Conservation (phyloP, 2,113 vertebrate genomes). For the Picathartes gymnocephalus region DNA sequence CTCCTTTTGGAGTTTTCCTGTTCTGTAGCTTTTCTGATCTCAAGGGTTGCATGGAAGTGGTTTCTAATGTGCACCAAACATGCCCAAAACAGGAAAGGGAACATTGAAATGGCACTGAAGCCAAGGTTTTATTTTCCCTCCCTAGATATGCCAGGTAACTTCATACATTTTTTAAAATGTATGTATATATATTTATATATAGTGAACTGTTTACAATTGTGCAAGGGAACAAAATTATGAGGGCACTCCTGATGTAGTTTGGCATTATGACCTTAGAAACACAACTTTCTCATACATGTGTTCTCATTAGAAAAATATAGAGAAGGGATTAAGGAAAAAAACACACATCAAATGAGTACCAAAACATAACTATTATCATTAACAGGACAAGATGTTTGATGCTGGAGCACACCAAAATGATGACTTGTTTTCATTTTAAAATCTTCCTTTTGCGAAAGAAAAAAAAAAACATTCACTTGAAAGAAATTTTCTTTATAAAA, state of each 20-base stretch:
- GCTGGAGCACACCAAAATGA: neutral
- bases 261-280: neutral
- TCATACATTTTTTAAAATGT: neutral
- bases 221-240: neutral
- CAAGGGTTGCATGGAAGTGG: neutral
- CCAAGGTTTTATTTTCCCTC: neutral
- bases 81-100: neutral
- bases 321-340: neutral
- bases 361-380: neutral
- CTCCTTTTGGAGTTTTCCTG: neutral
- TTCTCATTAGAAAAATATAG: neutral
- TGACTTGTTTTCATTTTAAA: neutral
- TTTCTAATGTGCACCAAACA: neutral
- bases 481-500: neutral
- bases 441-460: neutral
- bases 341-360: neutral
- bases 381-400: neutral
- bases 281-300: neutral
- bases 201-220: neutral
- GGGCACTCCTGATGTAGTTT: neutral
- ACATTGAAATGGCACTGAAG: neutral
- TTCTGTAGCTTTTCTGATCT: neutral
- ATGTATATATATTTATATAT: too few species aligned
- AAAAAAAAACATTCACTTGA: neutral
- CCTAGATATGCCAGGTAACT: neutral